Base-by-base conservation (phyloP, 2,888 invertebrate species). In the Agrochola lychnidis region DNA sequence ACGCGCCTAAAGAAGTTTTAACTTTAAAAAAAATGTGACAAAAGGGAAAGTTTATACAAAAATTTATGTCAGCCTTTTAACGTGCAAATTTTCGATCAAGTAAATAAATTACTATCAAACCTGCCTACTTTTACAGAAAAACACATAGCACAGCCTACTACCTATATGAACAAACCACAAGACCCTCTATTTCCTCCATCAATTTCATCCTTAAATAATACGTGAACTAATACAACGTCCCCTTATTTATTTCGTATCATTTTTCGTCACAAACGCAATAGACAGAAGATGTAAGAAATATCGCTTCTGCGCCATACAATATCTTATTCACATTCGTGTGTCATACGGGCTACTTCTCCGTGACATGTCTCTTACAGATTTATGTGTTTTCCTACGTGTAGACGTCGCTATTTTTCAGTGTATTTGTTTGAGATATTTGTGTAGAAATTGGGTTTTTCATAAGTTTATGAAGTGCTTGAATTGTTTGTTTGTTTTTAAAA, bases 281-380 rank as follows among this genome's bases (percentile, higher is more conserved):
- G 76, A 76, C 79, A 79, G 67, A 68, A 75, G 71, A 56, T 76
- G 56, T 72, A 76, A 68, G 73, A 87, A 85, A 85, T 82, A 87
- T 87, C 67, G 74, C 53, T 51, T 62, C 30, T 76, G 42, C 66
- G 72, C 36, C 78, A 78, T 78, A 89, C 82, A 82, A 86, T 86
- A 89, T 87, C 78, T 82, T 88, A 87, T 88, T 88, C 86, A 83
- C 82, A 88, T 88, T 82, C 82, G 76, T 59, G 16, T 81, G 84
- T 82, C 85, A 83, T 78, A 79, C 68, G 56, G 76, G 83, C 84
- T 87, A 84, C 81, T 88, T 85, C 71, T 86, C 78, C 57, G 5
- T 64, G 81, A 75, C 76, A 64, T 45, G 63, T 69, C 56, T 66
- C 36, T 25, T 48, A 62, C 61, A 81, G 85, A 82, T 82, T 82